Base-by-base conservation (phyloP, 2,113 vertebrate genomes). In the Corydoras sp. region DNA sequence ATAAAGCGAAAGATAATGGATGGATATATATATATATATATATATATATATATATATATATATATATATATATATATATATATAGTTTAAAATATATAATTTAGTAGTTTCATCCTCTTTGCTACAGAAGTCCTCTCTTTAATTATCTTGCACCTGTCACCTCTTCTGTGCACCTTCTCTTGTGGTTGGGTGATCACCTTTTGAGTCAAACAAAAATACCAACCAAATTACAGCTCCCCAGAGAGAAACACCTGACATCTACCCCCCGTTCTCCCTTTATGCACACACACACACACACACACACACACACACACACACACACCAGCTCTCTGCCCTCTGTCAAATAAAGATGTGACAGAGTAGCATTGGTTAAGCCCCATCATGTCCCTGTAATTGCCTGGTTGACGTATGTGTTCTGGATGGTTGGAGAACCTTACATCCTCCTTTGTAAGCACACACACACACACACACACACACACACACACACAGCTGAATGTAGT, bases 271-370 rank as follows among this genome's bases (percentile, higher is more conserved):
- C 49, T 53, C 59, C 69, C 78, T 31, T 24, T 24, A 24, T 24
- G 18, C 18, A 24, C 18, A 1, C 18, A 71, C 53, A 70, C 61
- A 61, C 63, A 60, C 58, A 65, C 73, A 61, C 68, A 43, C 30
- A 74, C 10, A 1, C 58, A 61, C 48, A 65, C 71, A 71, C 53
- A 70, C 61, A 43, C 30, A 74, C 10, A 1, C 58, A 61, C 48
- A 65, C 71, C 59, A 53, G 35, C 18, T 35, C 24, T n/a, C 54
- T 43, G 67, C 62, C 63, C 73, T 18, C 62, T 43, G 51, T 48
- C 51, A 50, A 18, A 76, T 80, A 81, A 78, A 61, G 58, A 79
- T 77, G 65, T 72, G 59, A 68, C 48, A 49, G 59, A 59, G 53
- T 53, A 11, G 48, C 55, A 59, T 64, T 60, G 61, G 63, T 72